These are phyloP conservation scores for Acropora tenuis DNA, from an alignment of 64 coral and sea anemone species.

Conservation along the genomic window DNA sequence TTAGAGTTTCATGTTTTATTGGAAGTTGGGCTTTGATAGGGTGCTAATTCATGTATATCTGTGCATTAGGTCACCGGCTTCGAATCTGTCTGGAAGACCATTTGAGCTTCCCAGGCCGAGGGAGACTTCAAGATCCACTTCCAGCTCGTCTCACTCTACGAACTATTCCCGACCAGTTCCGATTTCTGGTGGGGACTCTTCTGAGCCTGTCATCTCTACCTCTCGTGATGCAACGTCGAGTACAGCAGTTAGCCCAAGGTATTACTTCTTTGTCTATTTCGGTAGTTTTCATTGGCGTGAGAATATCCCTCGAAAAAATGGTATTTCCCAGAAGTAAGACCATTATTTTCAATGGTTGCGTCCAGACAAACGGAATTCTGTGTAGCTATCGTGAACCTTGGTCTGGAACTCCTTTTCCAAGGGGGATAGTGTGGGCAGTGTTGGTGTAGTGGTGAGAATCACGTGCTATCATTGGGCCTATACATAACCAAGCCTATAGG, in stretches of 20 bases:
- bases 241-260: constrained; percentile 1
- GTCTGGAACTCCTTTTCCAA: too few species aligned
- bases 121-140: background rate
- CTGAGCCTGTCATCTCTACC: background rate
- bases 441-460: too few species aligned
- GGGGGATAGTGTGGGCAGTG: too few species aligned
- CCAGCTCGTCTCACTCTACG: background rate
- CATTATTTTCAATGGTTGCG: too few species aligned
- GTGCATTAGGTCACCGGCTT: background rate
- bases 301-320: too few species aligned
- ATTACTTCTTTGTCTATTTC: background rate
- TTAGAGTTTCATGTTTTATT: too few species aligned
- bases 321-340: too few species aligned
- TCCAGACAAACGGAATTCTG: too few species aligned
- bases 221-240: background rate
- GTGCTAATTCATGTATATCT: background rate
- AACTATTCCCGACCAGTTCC: background rate
- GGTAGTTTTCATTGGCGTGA: too few species aligned
- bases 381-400: too few species aligned
- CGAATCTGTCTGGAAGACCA: constrained; percentile 7
- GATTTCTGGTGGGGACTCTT: background rate
- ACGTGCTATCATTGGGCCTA: too few species aligned
- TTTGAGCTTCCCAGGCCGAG: constrained; percentile 9
- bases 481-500: too few species aligned
- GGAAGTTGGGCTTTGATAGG: background rate